These are phyloP conservation scores for Notolepis coatsorum DNA, from an alignment of 2,797 vertebrate species.

Conservation along the genomic window DNA sequence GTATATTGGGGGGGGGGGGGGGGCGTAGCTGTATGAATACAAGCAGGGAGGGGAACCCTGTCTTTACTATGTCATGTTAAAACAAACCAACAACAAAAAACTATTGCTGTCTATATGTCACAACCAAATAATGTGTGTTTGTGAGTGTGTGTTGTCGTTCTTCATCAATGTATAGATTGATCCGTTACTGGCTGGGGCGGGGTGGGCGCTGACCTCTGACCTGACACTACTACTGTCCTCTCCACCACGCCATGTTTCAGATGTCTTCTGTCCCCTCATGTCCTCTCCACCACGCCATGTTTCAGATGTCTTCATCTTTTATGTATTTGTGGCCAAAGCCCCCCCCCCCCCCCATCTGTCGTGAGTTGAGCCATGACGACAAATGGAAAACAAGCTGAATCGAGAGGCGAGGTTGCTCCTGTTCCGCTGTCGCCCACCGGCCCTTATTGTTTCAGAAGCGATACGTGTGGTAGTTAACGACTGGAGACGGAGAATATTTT, in stretches of 20 bases:
- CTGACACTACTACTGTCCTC: constrained; percentile 60
- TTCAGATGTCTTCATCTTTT: constrained; percentile 35
- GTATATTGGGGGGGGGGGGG: constrained; percentile 57
- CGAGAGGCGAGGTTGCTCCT: too few species aligned
- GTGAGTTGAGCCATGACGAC: constrained; percentile 39
- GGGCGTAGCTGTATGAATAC: constrained; percentile 46
- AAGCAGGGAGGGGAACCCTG: constrained; percentile 43
- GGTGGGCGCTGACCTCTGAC: constrained; percentile 29
- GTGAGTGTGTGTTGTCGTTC: constrained; percentile 77
- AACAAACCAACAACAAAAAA: constrained; percentile 22
- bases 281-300: constrained; percentile 51
- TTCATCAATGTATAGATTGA: constrained; percentile 80
- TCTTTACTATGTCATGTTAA: constrained; percentile 51
- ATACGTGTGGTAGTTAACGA: too few species aligned
- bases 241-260: too few species aligned
- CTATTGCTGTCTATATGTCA: constrained; percentile 77
- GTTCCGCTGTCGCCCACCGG: too few species aligned
- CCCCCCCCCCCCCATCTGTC: constrained; percentile 23
- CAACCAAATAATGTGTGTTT: constrained; percentile 85
- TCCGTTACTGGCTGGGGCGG: constrained; percentile 22
- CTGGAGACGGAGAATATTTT: too few species aligned
- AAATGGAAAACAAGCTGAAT: constrained; percentile 34
- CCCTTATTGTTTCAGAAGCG: too few species aligned
- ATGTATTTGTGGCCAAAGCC: constrained; percentile 76
- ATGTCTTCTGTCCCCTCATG: constrained; percentile 59